Conservation (phyloP, 2,888 invertebrate species). For the Lasioglossum figueresi region DNA sequence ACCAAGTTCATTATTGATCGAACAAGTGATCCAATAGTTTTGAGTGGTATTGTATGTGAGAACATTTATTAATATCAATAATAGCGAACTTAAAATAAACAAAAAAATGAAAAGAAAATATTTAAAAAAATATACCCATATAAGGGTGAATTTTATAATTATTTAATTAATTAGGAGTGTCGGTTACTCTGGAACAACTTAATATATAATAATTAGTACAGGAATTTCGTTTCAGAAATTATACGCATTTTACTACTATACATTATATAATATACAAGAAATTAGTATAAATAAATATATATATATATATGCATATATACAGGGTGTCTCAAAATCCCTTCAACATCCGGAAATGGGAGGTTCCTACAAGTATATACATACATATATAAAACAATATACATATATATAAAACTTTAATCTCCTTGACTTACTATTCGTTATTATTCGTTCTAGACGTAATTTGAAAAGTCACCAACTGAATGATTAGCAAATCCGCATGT, state of each 20-base stretch:
- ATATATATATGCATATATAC: neutral
- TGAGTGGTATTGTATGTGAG: neutral
- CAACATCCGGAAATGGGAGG: too few relatives aligned
- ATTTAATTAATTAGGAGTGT: conserved; percentile 23
- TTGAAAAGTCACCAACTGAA: conserved; percentile 4
- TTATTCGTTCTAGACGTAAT: conserved; percentile 3
- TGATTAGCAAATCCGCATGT: neutral
- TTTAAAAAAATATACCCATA: conserved; percentile 15
- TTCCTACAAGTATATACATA: neutral
- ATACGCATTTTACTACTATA: conserved; percentile 25
- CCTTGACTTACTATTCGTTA: neutral
- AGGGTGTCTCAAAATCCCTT: too few relatives aligned
- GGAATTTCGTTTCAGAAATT: conserved; percentile 26
- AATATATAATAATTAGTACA: conserved; percentile 26
- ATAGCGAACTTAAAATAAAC: neutral
- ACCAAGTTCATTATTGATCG: neutral
- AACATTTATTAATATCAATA: conserved; percentile 1
- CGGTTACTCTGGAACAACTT: conserved; percentile 26
- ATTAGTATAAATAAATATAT: conserved; percentile 25
- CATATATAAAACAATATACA: neutral
- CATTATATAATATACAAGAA: conserved; percentile 23
- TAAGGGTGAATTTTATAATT: conserved; percentile 1
- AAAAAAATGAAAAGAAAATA: neutral
- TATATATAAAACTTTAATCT: conserved; percentile 20
- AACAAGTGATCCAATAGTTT: neutral